Percentiles rank a stretch among this genome's conserved stretches.
Conservation (phyloP, 2,888 invertebrate species). For the Eupithecia inturbata region DNA sequence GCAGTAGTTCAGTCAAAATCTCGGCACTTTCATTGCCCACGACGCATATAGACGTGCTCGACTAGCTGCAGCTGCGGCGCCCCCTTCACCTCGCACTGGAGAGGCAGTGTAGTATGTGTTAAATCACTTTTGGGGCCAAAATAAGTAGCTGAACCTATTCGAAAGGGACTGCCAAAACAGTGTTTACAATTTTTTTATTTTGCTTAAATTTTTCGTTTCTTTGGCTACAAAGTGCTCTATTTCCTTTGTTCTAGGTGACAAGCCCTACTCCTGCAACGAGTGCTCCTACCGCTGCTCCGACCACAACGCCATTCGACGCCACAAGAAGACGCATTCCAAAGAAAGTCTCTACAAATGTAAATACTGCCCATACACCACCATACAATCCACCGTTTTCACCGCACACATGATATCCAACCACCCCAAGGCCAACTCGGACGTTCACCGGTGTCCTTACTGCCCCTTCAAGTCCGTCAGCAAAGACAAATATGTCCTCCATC, state of each 20-base stretch:
- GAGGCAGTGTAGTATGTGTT: neutral
- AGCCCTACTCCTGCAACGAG: slow-evolving; percentile 89
- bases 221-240: too few species aligned
- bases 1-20: neutral
- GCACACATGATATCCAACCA: slow-evolving; percentile 91
- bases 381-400: slow-evolving; percentile 91
- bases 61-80: neutral
- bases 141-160: neutral
- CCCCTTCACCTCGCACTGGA: neutral
- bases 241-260: slow-evolving; percentile 83
- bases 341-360: slow-evolving; percentile 90
- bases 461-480: slow-evolving; percentile 86
- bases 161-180: neutral
- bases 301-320: slow-evolving; percentile 92
- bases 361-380: slow-evolving; percentile 90
- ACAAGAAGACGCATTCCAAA: slow-evolving; percentile 90
- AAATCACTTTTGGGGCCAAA: neutral
- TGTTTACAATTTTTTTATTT: neutral
- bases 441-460: slow-evolving; percentile 86
- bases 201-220: too few species aligned
- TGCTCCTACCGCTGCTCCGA: slow-evolving; percentile 90
- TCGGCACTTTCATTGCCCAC: neutral
- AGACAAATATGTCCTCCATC: slow-evolving; percentile 84
- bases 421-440: slow-evolving; percentile 86
- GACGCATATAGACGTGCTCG: neutral